Conservation (phyloP, 2,888 invertebrate species). For the Eugnorisma glareosa region DNA sequence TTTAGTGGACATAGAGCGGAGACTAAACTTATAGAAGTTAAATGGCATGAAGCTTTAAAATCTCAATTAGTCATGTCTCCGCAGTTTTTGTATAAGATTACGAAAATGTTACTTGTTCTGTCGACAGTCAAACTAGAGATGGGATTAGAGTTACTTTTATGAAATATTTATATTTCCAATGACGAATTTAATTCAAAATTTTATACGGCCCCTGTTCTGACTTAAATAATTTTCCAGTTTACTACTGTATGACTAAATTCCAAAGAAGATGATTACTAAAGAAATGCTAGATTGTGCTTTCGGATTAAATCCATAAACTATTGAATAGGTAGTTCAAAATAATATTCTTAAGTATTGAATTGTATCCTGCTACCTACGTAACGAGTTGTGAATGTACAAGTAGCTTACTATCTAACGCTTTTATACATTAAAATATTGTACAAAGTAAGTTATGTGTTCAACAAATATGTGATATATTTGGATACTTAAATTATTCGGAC, state of each 20-base stretch:
- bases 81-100: constrained; percentile 65
- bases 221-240: constrained; percentile 17
- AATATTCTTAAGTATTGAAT: constrained; percentile 55
- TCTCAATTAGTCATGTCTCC: constrained; percentile 67
- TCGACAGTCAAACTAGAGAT: constrained; percentile 82
- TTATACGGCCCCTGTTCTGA: constrained; percentile 63
- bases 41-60: constrained; percentile 74
- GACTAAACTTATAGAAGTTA: constrained; percentile 65
- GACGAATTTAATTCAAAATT: constrained; percentile 71
- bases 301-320: constrained; percentile 68
- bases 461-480: constrained; percentile 63
- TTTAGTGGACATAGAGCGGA: constrained; percentile 73
- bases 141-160: constrained; percentile 63
- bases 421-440: constrained; percentile 53
- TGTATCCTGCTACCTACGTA: constrained; percentile 66
- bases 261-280: constrained; percentile 50
- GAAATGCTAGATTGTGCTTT: constrained; percentile 45
- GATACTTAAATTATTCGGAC: constrained; percentile 65
- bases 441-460: constrained; percentile 62
- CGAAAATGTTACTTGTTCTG: constrained; percentile 68
- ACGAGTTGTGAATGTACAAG: constrained; percentile 66
- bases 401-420: constrained; percentile 61
- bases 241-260: constrained; percentile 43
- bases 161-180: constrained; percentile 65
- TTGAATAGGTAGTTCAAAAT: constrained; percentile 57